A percentile compares a stretch with the other conserved stretches of the same genome.
Conservation (phyloP, 2,888 invertebrate species). For the Helicoverpa assulta region DNA sequence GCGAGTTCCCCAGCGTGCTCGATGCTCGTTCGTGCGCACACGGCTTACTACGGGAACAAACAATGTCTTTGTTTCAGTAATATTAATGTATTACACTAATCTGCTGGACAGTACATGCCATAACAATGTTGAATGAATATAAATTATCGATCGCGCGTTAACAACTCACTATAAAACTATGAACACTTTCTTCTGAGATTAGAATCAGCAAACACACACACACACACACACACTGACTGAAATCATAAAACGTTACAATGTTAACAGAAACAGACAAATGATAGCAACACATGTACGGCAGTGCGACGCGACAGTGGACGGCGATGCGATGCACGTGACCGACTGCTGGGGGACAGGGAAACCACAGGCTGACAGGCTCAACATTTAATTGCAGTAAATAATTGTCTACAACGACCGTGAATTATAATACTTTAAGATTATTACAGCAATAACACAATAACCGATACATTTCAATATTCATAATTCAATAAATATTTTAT, state of each 20-base stretch:
- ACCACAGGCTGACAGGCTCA: slow-evolving; percentile 45
- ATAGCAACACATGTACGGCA: slow-evolving; percentile 14
- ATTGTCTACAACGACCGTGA: slow-evolving; percentile 41
- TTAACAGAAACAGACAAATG: slow-evolving; percentile 22
- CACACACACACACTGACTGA: neutral
- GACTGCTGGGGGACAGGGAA: slow-evolving; percentile 31
- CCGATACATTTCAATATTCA: slow-evolving; percentile 32
- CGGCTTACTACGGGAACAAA: neutral
- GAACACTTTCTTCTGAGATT: slow-evolving; percentile 29
- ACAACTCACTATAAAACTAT: slow-evolving; percentile 17
- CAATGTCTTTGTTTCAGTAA: too few relatives aligned
- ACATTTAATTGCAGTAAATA: slow-evolving; percentile 65
- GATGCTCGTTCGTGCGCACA: too few relatives aligned
- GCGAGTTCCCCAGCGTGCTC: too few relatives aligned
- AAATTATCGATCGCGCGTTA: slow-evolving; percentile 2
- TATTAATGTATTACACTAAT: neutral
- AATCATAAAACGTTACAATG: slow-evolving; percentile 6
- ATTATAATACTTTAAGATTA: slow-evolving; percentile 27
- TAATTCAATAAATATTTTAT: slow-evolving; percentile 4
- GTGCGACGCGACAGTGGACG: neutral
- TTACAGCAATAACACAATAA: slow-evolving; percentile 41
- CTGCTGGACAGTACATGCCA: neutral
- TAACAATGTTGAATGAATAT: neutral
- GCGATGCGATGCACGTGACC: neutral
- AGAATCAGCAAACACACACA: slow-evolving; percentile 14